A percentile compares a stretch with the other conserved stretches of the same genome.
These are phyloP conservation scores for Cyclophora albipunctata DNA, from an alignment of 2,888 invertebrate species.

Conservation along the genomic window DNA sequence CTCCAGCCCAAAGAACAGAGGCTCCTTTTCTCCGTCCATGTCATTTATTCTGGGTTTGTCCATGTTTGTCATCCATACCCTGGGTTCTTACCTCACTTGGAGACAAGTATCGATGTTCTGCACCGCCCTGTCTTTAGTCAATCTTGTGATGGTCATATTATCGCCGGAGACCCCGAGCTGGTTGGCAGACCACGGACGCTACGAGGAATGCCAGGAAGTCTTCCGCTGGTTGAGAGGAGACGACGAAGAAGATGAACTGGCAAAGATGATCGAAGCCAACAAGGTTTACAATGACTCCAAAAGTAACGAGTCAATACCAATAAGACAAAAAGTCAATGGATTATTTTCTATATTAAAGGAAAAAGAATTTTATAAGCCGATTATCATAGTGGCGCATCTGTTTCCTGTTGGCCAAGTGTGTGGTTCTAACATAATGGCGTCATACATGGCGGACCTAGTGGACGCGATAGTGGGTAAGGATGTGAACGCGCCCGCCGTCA, in stretches of 20 bases:
- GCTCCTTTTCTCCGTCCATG: constrained; percentile 71
- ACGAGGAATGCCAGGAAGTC: constrained; percentile 64
- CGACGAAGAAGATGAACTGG: constrained; percentile 40
- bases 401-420: constrained; percentile 42
- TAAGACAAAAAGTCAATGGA: constrained; percentile 20
- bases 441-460: constrained; percentile 40
- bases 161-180: constrained; percentile 78
- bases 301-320: constrained; percentile 13
- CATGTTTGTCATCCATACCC: constrained; percentile 70
- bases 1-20: constrained; percentile 72
- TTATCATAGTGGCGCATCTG: constrained; percentile 45
- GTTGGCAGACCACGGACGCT: constrained; percentile 71
- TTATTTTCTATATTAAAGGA: constrained; percentile 28
- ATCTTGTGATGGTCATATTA: constrained; percentile 44
- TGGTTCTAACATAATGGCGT: constrained; percentile 39
- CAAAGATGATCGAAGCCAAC: constrained; percentile 25
- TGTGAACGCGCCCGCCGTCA: constrained; percentile 29
- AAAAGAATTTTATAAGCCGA: constrained; percentile 46
- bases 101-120: constrained; percentile 63
- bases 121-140: constrained; percentile 49
- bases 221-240: constrained; percentile 73
- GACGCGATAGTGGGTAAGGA: constrained; percentile 33
- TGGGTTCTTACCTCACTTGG: constrained; percentile 76
- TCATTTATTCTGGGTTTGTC: constrained; percentile 74
- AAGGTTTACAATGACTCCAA: constrained; percentile 24